Percentiles rank a stretch among this genome's conserved stretches.
phyloP scores from a whole-genome alignment of 2,888 invertebrate genomes.

The Tetranychus truncatus region DNA sequence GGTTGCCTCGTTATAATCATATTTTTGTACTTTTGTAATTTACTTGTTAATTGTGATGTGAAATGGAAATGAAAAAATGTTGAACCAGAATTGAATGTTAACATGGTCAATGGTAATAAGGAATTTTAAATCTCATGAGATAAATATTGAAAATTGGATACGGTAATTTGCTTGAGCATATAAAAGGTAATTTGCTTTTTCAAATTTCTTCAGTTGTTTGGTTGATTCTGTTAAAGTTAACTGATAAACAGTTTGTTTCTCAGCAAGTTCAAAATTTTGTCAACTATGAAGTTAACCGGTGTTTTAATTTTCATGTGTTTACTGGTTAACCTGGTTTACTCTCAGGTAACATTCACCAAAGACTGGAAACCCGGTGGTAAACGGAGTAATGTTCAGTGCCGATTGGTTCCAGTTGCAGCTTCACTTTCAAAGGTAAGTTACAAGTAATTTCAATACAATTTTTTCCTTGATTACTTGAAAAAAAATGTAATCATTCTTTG shows the following conservation, averaged over 20 bases:
- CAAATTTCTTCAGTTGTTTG: neutral
- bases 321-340: neutral
- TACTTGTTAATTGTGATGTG: too few relatives aligned
- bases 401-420: neutral
- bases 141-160: too few relatives aligned
- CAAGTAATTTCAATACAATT: neutral
- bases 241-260: neutral
- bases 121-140: too few relatives aligned
- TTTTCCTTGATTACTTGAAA: too few relatives aligned
- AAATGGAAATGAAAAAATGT: too few relatives aligned
- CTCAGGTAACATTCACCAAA: neutral
- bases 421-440: neutral
- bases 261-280: neutral
- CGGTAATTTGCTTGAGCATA: too few relatives aligned
- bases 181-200: too few relatives aligned
- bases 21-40: too few relatives aligned
- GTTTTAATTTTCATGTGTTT: neutral
- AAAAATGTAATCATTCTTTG: too few relatives aligned
- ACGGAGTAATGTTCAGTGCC: neutral
- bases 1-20: too few relatives aligned
- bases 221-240: neutral
- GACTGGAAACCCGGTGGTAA: conserved; percentile 1
- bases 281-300: neutral
- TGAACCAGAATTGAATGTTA: too few relatives aligned
- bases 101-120: too few relatives aligned